phyloP scores from a whole-genome alignment of 2,797 vertebrate species.

The Antrozous pallidus region DNA sequence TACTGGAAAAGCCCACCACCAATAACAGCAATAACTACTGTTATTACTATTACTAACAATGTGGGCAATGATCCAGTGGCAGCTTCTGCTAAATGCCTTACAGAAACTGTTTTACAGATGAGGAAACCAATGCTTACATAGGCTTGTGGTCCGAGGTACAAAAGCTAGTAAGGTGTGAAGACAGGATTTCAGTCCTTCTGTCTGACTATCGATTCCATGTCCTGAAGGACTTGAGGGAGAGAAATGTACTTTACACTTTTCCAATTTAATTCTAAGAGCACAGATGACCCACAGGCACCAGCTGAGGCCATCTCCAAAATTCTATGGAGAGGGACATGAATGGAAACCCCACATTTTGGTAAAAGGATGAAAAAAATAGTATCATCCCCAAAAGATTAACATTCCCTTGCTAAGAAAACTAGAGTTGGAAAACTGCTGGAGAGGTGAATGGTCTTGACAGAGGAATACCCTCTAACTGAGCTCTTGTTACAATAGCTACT shows the following conservation, averaged over 20 bases:
- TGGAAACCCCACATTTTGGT: not conserved
- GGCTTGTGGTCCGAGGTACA: not conserved
- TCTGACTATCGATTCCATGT: not conserved
- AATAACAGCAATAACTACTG: not conserved
- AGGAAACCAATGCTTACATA: not conserved
- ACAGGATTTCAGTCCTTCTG: not conserved
- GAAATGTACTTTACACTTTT: not conserved
- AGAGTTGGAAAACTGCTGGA: not conserved
- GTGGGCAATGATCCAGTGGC: not conserved
- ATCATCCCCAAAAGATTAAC: not conserved
- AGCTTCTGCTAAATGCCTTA: not conserved
- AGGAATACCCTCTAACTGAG: not conserved
- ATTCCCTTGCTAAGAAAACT: conserved; percentile 10
- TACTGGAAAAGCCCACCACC: not conserved
- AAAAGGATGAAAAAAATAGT: not conserved
- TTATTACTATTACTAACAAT: not conserved
- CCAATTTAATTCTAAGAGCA: not conserved
- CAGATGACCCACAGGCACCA: not conserved
- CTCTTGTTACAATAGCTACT: not conserved
- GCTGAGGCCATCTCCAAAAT: not conserved
- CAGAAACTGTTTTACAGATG: not conserved
- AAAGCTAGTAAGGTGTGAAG: not conserved
- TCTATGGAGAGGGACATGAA: not conserved
- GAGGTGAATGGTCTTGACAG: conserved; percentile 8
- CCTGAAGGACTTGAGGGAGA: not conserved